Evolutionary conservation across 2,797 vertebrate genomes (phyloP), one percentile per base, ranked within the genome.

Genomic region (Halcyon badia): DNA sequence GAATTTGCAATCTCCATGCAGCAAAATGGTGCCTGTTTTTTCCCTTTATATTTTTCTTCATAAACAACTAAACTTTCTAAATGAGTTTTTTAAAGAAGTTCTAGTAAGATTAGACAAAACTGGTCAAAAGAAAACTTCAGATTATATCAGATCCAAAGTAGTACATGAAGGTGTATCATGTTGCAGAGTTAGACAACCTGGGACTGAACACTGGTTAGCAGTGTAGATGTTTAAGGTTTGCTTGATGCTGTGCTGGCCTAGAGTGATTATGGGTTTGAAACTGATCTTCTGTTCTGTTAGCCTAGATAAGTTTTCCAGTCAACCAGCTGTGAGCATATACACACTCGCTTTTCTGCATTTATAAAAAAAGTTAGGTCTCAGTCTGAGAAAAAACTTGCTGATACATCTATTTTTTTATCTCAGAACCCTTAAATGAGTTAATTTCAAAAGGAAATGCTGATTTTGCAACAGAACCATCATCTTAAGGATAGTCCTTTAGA

Each of bases 211-310:
- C 33, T 83, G 66, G 22, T 92, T 90, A 64, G 37, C 0, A 0
- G 75, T 82, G 49, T 54, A 90, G 46, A 65, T 84, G 52, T 41
- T 83, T 83, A 92, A 71, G 20, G 57, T 87, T 92, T 76, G 41
- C n/a, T 80, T 69, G 77, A 60, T 86, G 41, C 37, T 87, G 24
- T 68, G 35, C 37, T 81, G 37, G 60, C 62, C 69, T 15, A 61
- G 51, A 71, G 22, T 90, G 61, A 88, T 84, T 78, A 88, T 57
- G 49, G 5, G 37, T 64, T 86, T 93, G 83, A 90, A 89, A 75
- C 44, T 49, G 61, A 93, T 87, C 65, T 57, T 89, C 65, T 57
- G 35, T 57, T 89, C 65, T 57, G 35, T 61, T 83, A 78, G 66
- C 52, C 75, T 31, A 68, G 28, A 14, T 64, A 66, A 66, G 19